phyloP scores from a whole-genome alignment of 2,113 vertebrate genomes.

The Melozone crissalis region DNA sequence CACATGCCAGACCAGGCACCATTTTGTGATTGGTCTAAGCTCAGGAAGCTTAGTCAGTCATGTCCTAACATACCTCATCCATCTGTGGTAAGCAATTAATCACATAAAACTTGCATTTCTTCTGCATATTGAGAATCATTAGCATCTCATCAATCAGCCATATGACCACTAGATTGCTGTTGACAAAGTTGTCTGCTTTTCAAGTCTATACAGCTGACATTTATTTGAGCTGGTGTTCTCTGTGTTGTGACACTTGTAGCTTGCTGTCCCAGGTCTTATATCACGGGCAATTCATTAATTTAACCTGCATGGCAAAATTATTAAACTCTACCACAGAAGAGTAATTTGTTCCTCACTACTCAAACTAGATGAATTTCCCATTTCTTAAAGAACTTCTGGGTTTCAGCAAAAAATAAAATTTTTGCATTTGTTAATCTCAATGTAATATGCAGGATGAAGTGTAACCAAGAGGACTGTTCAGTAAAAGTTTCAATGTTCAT shows the following conservation, averaged over 20 bases:
- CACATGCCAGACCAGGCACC: neutral
- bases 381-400: neutral
- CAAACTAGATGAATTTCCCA: neutral
- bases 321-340: neutral
- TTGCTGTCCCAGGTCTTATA: neutral
- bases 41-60: neutral
- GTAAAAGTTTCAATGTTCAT: neutral
- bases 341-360: neutral
- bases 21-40: neutral
- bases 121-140: rapidly evolving
- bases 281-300: neutral
- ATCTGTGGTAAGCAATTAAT: neutral
- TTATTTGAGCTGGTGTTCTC: neutral
- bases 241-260: neutral
- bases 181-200: neutral
- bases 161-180: neutral
- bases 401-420: neutral
- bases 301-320: neutral
- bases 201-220: neutral
- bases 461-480: neutral
- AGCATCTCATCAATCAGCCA: neutral
- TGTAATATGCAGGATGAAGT: neutral
- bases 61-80: neutral
- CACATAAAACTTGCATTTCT: neutral
- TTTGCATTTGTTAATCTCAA: neutral